phyloP scores from a whole-genome alignment of 2,888 invertebrate genomes.

The Bimastos eiseni region DNA sequence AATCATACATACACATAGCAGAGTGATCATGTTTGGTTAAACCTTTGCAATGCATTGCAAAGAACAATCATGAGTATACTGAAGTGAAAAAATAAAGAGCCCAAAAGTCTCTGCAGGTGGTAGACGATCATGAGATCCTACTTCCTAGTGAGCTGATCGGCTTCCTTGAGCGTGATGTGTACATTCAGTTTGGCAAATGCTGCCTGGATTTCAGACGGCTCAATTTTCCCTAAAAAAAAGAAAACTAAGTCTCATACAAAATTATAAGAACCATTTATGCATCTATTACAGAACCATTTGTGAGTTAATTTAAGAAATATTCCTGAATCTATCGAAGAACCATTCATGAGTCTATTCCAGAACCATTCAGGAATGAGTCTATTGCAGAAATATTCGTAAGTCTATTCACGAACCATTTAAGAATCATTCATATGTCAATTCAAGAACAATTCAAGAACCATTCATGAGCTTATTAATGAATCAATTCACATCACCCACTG shows the following conservation, averaged over 20 bases:
- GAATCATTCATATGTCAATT: too few species aligned
- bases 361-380: too few species aligned
- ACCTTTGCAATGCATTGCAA: neutral
- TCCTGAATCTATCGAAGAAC: too few species aligned
- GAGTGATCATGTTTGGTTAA: neutral
- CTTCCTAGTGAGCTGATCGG: slow-evolving; percentile 84
- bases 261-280: neutral
- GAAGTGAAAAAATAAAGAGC: neutral
- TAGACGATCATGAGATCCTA: slow-evolving; percentile 62
- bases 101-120: neutral
- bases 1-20: too few species aligned
- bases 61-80: neutral
- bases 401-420: too few species aligned
- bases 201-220: slow-evolving; percentile 80
- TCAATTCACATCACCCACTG: too few species aligned
- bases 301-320: too few species aligned
- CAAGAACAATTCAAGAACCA: too few species aligned
- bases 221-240: slow-evolving; percentile 53
- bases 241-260: neutral
- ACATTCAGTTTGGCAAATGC: slow-evolving; percentile 89
- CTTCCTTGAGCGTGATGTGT: slow-evolving; percentile 80
- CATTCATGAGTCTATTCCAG: too few species aligned
- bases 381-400: too few species aligned
- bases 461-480: too few species aligned
- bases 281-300: neutral